These are phyloP conservation scores for Orthonevra nobilis DNA, from an alignment of 2,888 invertebrate genomes.

Conservation along the genomic window DNA sequence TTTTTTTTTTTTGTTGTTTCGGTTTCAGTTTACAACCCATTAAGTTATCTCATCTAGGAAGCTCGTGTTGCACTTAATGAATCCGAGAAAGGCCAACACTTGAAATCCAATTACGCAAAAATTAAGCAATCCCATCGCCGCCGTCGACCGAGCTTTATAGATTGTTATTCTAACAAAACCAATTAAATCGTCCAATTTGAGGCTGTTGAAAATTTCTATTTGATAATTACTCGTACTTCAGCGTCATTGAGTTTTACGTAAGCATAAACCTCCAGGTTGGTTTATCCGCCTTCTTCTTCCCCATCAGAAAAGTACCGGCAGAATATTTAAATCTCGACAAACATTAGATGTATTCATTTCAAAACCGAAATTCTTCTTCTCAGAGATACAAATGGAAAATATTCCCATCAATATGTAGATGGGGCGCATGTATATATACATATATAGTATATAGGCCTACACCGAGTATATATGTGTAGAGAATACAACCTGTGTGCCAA, in stretches of 20 bases:
- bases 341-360: constrained; percentile 38
- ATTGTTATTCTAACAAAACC: constrained; percentile 14
- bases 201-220: constrained; percentile 28
- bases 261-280: constrained; percentile 43
- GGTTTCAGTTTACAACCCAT: too few species aligned
- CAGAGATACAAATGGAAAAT: constrained; percentile 44
- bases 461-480: background rate
- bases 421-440: background rate
- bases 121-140: constrained; percentile 26
- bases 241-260: constrained; percentile 61
- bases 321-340: constrained; percentile 40
- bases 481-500: constrained; percentile 63
- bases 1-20: too few species aligned
- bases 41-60: too few species aligned
- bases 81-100: background rate
- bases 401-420: constrained; percentile 18
- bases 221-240: constrained; percentile 60
- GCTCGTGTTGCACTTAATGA: constrained; percentile 1
- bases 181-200: constrained; percentile 22
- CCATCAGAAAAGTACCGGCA: constrained; percentile 26
- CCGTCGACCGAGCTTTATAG: too few species aligned
- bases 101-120: constrained; percentile 26
- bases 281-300: constrained; percentile 19
- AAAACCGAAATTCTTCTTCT: constrained; percentile 44
- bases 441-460: background rate